phyloP scores from a whole-genome alignment of 2,797 vertebrate species.

The Lagorchestes hirsutus region DNA sequence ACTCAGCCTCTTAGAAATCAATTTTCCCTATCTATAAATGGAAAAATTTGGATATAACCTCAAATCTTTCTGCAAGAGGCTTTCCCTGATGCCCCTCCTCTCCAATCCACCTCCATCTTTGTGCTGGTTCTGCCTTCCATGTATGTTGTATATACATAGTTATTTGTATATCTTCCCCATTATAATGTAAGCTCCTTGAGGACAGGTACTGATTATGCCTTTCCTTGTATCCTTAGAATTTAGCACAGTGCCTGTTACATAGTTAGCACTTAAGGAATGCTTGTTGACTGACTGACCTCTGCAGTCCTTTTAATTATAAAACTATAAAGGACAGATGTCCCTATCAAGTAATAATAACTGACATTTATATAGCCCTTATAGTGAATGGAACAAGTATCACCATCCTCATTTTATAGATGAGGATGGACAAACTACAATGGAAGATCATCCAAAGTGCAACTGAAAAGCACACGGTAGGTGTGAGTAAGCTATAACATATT shows the following conservation, averaged over 20 bases:
- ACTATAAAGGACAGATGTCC: neutral
- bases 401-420: neutral
- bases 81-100: neutral
- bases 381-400: neutral
- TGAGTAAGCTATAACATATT: neutral
- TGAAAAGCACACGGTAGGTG: neutral
- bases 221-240: neutral
- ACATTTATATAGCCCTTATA: neutral
- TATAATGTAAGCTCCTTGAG: neutral
- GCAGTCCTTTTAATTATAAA: neutral
- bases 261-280: neutral
- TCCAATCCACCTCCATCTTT: neutral
- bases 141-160: neutral
- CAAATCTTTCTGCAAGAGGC: neutral
- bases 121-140: neutral
- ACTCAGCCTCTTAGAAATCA: neutral
- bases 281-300: neutral
- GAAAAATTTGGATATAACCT: neutral
- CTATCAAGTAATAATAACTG: neutral
- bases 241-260: neutral
- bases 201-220: neutral
- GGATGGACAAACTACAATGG: neutral
- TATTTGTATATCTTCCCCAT: neutral
- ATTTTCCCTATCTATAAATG: neutral
- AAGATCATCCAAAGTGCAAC: neutral